These are phyloP conservation scores for Parazoanthus atlanticus DNA, from an alignment of 92 coral and sea anemone species.

Conservation along the genomic window DNA sequence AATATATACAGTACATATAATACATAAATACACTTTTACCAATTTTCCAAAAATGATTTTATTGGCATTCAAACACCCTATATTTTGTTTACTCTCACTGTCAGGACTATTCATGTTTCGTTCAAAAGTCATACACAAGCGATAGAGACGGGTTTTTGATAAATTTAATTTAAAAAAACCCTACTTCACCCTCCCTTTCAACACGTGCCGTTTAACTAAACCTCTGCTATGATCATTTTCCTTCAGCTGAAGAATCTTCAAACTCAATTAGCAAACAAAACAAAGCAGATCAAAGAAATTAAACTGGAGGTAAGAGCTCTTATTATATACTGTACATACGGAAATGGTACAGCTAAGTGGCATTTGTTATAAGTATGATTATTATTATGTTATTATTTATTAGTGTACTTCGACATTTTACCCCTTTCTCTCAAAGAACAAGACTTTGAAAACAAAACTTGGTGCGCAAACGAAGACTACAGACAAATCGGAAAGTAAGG, in stretches of 20 bases:
- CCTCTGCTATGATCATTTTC: not conserved
- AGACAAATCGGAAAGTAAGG: constrained; percentile 29
- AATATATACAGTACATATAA: no score
- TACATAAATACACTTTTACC: not conserved
- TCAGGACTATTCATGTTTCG: not conserved
- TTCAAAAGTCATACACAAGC: not conserved
- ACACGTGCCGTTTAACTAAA: not conserved
- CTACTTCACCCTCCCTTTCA: not conserved
- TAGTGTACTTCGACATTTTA: not conserved
- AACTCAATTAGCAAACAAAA: constrained; percentile 78
- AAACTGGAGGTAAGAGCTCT: constrained; percentile 83
- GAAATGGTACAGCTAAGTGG: no score
- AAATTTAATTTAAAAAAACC: no score
- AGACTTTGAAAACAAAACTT: constrained; percentile 28
- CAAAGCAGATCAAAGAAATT: constrained; percentile 86
- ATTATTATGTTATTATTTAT: no score
- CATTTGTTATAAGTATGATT: no score
- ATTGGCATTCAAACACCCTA: not conserved
- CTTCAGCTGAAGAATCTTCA: constrained; percentile 79
- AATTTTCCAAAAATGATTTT: no score
- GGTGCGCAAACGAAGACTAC: constrained; percentile 30
- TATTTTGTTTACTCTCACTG: not conserved
- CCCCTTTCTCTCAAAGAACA: constrained; percentile 10
- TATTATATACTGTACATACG: not conserved
- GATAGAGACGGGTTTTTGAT: not conserved